Evolutionary conservation across 1,140 invertebrate species (phyloP).

Genomic region (Littorina saxatilis): DNA sequence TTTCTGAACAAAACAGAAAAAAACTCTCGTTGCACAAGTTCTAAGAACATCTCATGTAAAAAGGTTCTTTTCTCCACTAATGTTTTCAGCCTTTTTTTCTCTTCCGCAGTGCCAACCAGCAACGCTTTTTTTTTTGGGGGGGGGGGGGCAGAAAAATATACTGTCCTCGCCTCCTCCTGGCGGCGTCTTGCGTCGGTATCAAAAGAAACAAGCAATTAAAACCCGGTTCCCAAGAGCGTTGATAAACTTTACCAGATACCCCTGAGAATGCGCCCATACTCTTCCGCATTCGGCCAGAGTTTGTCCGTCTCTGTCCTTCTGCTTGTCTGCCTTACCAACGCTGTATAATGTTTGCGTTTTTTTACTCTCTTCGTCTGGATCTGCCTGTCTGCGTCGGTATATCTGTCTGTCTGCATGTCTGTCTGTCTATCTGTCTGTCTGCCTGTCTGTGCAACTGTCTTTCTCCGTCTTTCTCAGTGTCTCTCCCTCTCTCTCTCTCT

Average conservation of each 20-base stretch:
- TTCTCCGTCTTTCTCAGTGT: not conserved
- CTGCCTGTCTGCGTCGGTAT: conserved; percentile 6
- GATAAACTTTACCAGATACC: not conserved
- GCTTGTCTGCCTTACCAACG: not conserved
- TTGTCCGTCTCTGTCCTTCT: conserved; percentile 3
- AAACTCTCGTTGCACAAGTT: no score
- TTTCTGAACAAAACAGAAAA: no score
- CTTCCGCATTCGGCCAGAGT: no score
- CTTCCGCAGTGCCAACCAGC: not conserved
- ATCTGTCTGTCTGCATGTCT: conserved; percentile 31
- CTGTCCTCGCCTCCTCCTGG: not conserved
- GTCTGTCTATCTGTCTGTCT: conserved; percentile 21
- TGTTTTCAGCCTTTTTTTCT: not conserved
- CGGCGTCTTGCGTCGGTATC: not conserved
- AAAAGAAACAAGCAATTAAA: conserved; percentile 35
- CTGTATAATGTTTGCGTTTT: no score
- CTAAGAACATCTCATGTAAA: no score
- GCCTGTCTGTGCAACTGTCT: not conserved
- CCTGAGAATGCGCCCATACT: conserved; percentile 1
- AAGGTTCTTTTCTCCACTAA: no score
- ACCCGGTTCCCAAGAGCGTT: conserved; percentile 1
- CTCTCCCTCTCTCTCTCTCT: not conserved
- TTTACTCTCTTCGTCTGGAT: no score
- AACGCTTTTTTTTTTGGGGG: no score
- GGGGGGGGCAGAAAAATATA: not conserved